Base-by-base conservation (phyloP, 1,140 invertebrate genomes). In the Apis cerana region DNA sequence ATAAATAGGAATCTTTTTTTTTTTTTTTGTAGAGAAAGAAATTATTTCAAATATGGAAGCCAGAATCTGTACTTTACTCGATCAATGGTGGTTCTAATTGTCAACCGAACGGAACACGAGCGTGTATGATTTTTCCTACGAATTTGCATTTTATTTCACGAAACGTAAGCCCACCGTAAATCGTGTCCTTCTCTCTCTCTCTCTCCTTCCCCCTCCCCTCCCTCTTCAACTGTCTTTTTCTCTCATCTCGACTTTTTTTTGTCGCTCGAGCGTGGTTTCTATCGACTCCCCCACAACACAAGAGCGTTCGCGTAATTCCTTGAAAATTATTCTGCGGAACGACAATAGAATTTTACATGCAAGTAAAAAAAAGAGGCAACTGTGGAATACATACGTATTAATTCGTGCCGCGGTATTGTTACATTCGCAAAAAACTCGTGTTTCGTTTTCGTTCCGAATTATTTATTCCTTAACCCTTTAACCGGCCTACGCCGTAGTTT, bases 271-370 rank as follows among this genome's bases (percentile, higher is more conserved):
- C 23, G 58, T 21, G 58, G 56, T 56, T 70, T 78, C 52, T 75
- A 81, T 81, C 79, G 79, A 75, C 79, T 75, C 52, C 33, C 59
- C 8, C 10, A 10, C 27, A 21, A 61, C 62, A 80, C 61, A 50
- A n/a, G 50, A 21, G 59, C 61, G 65, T 78, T 78, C 79, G 70
- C 61, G 79, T 81, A 81, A 81, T 81, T 81, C 79, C 79, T 81
- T 81, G 79, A 75, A 81, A 75, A 81, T 81, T 81, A 81, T 81
- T 80, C 71, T 58, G 54, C 79, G 79, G 43, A 81, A 81, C 62
- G 75, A 81, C 72, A 81, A 81, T 81, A 52, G 79, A 81, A 81
- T 81, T 81, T 81, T 75, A 65, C 72, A 81, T 81, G 72, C 79
- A 75, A 81, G 79, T 81, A 81, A 81, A 81, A 81, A 75, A 43